Evolutionary conservation across 1,140 invertebrate species (phyloP), one percentile per base, ranked within the genome.

Genomic region (Tetramorium alpestre): DNA sequence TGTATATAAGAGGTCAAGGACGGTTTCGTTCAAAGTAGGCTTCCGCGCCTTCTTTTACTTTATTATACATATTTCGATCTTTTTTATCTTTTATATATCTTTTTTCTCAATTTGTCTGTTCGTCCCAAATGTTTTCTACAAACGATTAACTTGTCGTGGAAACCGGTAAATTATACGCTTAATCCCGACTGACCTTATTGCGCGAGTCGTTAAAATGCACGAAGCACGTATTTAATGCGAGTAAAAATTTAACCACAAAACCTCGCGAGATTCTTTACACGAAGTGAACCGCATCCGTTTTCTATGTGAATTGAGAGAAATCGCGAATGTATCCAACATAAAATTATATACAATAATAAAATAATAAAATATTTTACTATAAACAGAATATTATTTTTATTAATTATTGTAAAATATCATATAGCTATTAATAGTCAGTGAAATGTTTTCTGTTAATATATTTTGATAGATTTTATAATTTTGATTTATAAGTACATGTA

Each of bases 111-210:
- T 44, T 62, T 18, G 70, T 51, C 25, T 58, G 65, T 56, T 56
- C 16, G 44, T 7, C 25, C 22, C 28, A 75, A 44, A 70, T 82
- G 58, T n/a, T 89, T 89, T 78, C 65, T 73, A 22, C 25, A 85
- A 80, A 72, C 38, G 47, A 62, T 85, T 65, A 47, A 65, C 28
- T 22, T 51, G 62, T 58, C 49, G 16, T 0, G 41, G 8, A 88
- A 85, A 88, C 67, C 58, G 73, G 72, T 78, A 89, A 89, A 88
- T 88, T 78, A 80, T 78, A 51, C 51, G 33, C 64, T 51, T 62
- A 78, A 56, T 85, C 28, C 51, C n/a, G 22, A n/a, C 41, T 86
- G 62, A 69, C 62, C 75, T 80, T 86, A 75, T 75, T 82, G 62
- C 51, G 16, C 51, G 13, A 67, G n/a, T 58, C 56, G 49, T 84